phyloP scores from a whole-genome alignment of 1,140 invertebrate species.

The Drosophila nannoptera region DNA sequence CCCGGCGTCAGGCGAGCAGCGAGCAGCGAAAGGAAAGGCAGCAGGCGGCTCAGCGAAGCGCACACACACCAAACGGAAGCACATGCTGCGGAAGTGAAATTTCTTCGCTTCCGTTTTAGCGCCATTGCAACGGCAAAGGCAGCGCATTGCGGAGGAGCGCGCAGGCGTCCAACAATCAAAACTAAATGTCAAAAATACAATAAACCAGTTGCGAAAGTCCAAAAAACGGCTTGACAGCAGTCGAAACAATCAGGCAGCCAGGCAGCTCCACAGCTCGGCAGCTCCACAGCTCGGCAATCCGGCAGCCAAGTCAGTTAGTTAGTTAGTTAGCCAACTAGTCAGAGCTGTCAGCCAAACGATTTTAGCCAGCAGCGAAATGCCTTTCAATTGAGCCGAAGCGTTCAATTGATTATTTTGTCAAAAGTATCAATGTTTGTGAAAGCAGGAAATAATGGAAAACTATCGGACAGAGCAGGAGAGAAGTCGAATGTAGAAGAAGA shows the following conservation, averaged over 20 bases:
- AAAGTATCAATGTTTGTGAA: neutral
- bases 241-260: conserved; percentile 19
- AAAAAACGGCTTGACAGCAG: conserved; percentile 23
- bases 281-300: neutral
- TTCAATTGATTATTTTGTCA: conserved; percentile 10
- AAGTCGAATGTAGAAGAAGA: neutral
- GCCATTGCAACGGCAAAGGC: conserved; percentile 23
- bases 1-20: neutral
- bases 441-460: neutral
- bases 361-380: conserved; percentile 3
- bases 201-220: conserved; percentile 15
- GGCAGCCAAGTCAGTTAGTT: conserved; percentile 14
- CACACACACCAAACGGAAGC: conserved; percentile 57
- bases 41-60: conserved; percentile 45
- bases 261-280: conserved; percentile 1
- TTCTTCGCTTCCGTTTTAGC: conserved; percentile 58
- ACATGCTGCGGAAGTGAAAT: conserved; percentile 61
- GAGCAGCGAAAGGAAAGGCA: neutral
- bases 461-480: neutral
- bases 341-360: conserved; percentile 26
- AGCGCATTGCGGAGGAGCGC: conserved; percentile 28
- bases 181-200: conserved; percentile 51
- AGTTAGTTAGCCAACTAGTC: conserved; percentile 42
- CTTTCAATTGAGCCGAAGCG: neutral
- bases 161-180: conserved; percentile 54